phyloP scores from a whole-genome alignment of 2,888 invertebrate genomes.

The Autographa pulchrina region DNA sequence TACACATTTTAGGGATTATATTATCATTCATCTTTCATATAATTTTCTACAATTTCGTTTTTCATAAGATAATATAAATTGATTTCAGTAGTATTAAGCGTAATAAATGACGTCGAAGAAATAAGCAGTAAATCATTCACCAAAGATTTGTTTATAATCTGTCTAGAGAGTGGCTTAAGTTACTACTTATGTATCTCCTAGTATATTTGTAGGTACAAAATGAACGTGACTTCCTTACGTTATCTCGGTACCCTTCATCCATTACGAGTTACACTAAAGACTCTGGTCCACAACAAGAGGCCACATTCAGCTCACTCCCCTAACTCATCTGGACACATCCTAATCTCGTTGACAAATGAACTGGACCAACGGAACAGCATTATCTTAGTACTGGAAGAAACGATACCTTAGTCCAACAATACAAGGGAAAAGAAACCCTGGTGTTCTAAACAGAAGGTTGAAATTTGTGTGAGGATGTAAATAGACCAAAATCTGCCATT shows the following conservation, averaged over 20 bases:
- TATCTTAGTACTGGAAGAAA: constrained; percentile 61
- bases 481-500: constrained; percentile 47
- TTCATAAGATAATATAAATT: too few relatives aligned
- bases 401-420: constrained; percentile 41
- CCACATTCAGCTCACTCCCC: constrained; percentile 50
- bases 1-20: too few relatives aligned
- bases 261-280: constrained; percentile 60
- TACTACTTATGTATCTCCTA: background rate
- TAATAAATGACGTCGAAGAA: too few relatives aligned
- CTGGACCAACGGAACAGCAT: constrained; percentile 63
- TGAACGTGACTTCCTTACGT: constrained; percentile 18
- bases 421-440: constrained; percentile 33
- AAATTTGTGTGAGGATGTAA: constrained; percentile 13
- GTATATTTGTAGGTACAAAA: background rate
- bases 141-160: background rate
- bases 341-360: constrained; percentile 69
- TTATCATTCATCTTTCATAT: too few relatives aligned
- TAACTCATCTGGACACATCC: constrained; percentile 64
- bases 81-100: too few relatives aligned
- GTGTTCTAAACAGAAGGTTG: constrained; percentile 11
- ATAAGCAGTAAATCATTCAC: too few relatives aligned
- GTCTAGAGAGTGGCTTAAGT: background rate
- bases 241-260: constrained; percentile 54
- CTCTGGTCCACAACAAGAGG: constrained; percentile 54
- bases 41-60: too few relatives aligned